Percentiles rank a stretch among this genome's conserved stretches.
These are phyloP conservation scores for Orestias chungarensis DNA, from an alignment of 2,797 vertebrate genomes.

Conservation along the genomic window DNA sequence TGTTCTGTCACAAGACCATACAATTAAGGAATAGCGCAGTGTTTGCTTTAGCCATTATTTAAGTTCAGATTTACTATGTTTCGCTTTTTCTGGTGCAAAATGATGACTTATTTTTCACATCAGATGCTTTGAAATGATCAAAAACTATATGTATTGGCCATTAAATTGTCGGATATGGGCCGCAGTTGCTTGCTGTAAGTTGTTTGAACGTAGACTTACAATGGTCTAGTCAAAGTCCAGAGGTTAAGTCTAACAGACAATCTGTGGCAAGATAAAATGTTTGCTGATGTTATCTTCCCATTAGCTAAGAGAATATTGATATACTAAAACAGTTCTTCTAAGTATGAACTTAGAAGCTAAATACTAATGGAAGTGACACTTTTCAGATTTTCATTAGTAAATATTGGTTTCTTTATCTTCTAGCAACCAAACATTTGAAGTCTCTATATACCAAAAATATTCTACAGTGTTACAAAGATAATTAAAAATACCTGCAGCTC, in stretches of 20 bases:
- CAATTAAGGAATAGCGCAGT: too few relatives aligned
- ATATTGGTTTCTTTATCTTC: neutral
- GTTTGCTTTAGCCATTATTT: too few relatives aligned
- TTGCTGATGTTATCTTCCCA: neutral
- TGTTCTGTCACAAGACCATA: too few relatives aligned
- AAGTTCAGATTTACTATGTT: too few relatives aligned
- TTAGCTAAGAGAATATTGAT: neutral
- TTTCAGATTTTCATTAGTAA: neutral
- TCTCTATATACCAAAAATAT: neutral
- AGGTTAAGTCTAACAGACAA: neutral
- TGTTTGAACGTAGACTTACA: too few relatives aligned
- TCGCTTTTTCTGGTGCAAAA: too few relatives aligned
- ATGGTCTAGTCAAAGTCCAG: neutral
- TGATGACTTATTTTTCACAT: too few relatives aligned
- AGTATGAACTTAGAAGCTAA: neutral
- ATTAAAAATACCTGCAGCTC: conserved; percentile 90
- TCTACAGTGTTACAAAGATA: neutral
- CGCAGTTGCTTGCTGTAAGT: too few relatives aligned
- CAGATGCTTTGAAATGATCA: too few relatives aligned
- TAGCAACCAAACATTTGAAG: neutral
- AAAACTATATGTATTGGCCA: too few relatives aligned
- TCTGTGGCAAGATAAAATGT: neutral
- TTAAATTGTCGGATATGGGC: too few relatives aligned
- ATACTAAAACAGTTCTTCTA: neutral
- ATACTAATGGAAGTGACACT: neutral